Conservation (phyloP, 2,888 invertebrate species). For the Hipparchia semele region DNA sequence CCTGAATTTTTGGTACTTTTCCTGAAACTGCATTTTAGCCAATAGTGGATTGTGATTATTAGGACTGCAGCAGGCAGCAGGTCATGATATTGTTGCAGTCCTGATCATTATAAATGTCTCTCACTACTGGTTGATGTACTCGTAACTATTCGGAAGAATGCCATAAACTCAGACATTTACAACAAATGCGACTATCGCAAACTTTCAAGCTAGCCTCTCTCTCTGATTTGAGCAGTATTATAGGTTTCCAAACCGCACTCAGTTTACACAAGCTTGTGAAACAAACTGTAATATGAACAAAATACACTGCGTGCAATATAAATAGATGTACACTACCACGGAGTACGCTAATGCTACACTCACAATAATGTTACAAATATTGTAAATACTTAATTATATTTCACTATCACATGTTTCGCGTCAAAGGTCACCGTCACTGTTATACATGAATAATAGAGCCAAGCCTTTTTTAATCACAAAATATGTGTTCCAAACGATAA, state of each 20-base stretch:
- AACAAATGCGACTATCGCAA: background rate
- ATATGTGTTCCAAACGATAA: background rate
- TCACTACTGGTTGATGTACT: too few species aligned
- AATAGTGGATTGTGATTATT: too few species aligned
- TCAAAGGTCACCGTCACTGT: background rate
- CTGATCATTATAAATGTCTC: too few species aligned
- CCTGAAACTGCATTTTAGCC: background rate
- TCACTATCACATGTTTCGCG: background rate
- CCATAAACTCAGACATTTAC: background rate
- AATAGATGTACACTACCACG: background rate
- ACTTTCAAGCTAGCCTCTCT: background rate
- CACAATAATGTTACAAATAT: slow-evolving; percentile 3
- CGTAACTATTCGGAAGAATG: background rate
- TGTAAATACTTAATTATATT: background rate
- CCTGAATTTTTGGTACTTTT: background rate
- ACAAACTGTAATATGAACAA: background rate
- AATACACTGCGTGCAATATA: slow-evolving; percentile 6
- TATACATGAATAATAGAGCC: background rate
- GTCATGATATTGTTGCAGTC: too few species aligned
- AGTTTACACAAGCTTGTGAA: slow-evolving; percentile 30
- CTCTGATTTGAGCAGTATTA: slow-evolving; percentile 20
- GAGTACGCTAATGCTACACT: slow-evolving; percentile 23
- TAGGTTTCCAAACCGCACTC: slow-evolving; percentile 26
- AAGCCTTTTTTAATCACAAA: background rate
- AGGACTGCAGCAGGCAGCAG: too few species aligned